Conservation (phyloP, 1,140 invertebrate genomes). For the Berghia stephanieae region DNA sequence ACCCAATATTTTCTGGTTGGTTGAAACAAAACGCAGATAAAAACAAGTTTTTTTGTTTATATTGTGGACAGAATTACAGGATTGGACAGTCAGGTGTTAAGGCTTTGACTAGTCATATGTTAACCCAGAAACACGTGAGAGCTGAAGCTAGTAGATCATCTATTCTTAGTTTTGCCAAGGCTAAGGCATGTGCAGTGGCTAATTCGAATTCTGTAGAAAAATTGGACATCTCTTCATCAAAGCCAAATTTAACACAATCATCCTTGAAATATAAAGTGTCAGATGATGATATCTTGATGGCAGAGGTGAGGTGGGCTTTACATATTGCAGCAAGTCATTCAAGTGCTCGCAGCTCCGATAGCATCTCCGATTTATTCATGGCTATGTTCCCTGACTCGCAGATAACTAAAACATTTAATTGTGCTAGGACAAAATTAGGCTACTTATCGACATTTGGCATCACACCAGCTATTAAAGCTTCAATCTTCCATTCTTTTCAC, state of each 20-base stretch:
- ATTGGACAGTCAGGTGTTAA: too few species aligned
- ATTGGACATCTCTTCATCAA: not conserved
- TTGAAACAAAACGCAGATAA: not conserved
- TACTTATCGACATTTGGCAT: constrained; percentile 41
- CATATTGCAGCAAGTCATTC: constrained; percentile 19
- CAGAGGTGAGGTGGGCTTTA: constrained; percentile 32
- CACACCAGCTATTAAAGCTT: constrained; percentile 27
- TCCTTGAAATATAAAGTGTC: not conserved
- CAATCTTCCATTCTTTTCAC: not conserved
- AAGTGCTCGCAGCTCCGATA: not conserved
- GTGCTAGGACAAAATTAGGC: constrained; percentile 31
- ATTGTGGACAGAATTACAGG: not conserved
- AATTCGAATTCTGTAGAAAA: not conserved
- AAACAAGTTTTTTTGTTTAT: not conserved
- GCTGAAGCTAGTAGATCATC: too few species aligned
- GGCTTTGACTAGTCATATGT: not conserved
- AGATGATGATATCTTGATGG: constrained; percentile 7
- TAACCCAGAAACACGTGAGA: not conserved
- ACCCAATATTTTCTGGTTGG: too few species aligned
- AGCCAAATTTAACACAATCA: not conserved
- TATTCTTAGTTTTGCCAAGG: too few species aligned
- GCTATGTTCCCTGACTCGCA: constrained; percentile 36
- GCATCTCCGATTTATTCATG: not conserved
- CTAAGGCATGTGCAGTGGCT: not conserved
- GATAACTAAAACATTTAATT: constrained; percentile 24